Base-by-base conservation (phyloP, 1,140 invertebrate genomes). In the Meloidogyne exigua region DNA sequence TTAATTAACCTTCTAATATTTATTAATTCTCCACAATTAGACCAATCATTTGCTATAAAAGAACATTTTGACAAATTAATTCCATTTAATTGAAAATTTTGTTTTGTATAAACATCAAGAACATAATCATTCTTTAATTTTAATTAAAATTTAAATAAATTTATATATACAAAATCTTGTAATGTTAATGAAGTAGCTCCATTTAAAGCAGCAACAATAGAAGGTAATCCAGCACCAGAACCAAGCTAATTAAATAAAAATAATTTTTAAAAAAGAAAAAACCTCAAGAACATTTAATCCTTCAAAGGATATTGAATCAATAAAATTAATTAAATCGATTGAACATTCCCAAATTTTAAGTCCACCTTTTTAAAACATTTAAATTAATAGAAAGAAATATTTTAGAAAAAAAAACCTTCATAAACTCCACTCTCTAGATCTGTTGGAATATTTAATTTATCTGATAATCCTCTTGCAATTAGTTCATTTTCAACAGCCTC, bases 261-360 rank as follows among this genome's bases (percentile, higher is more conserved):
- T 44, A 32, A 13, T 69, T 13, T 68, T 68, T 26, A n/a, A 26
- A 11, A 23, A n/a, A 12, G 23, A 28, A 23, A 71, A 32, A 71
- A 79, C 76, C 76, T 79, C 77, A 28, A 79, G 57, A 32, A 79
- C 63, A 21, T 57, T 64, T n/a, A 71, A 75, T 3, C 79, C 79
- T 36, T 21, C 36, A 28, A 68, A 18, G 23, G 81, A 49, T 23
- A 72, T 64, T 12, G 36, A 26, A 28, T 62, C 42, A 15, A 80
- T 36, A 28, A 69, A 72, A 57, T 76, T 67, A 62, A 36, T n/a
- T 18, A 80, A 49, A 72, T 80, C 79, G 4, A 80, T 25, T 5
- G 78, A n/a, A 44, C 79, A 80, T 64, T 80, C 79, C 79, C 79
- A 80, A 66, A 80, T 32, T 76, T 80, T 80, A 21, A 80, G 62